These are phyloP conservation scores for Ornithorhynchus anatinus DNA, from an alignment of 2,113 vertebrate genomes.

Conservation along the genomic window DNA sequence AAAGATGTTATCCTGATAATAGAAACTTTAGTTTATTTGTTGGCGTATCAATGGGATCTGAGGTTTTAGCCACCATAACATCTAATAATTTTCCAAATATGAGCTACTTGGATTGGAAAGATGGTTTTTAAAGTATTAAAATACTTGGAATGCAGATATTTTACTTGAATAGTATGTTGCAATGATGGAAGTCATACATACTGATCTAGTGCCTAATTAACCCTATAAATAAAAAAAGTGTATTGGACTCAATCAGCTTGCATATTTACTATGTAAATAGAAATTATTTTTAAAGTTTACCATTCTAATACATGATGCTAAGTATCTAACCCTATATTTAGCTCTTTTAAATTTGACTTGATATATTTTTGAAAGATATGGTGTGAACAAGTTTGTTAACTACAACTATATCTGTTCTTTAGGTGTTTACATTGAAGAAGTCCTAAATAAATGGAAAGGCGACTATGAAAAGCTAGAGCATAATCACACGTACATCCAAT, in stretches of 20 bases:
- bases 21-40: neutral
- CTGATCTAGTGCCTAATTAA: neutral
- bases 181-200: neutral
- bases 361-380: too few relatives aligned
- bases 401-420: conserved; percentile 52
- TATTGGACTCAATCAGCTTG: too few relatives aligned
- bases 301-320: too few relatives aligned
- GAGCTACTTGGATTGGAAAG: neutral
- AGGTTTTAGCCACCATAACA: neutral
- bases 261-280: too few relatives aligned
- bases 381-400: too few relatives aligned
- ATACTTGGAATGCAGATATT: neutral
- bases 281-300: too few relatives aligned
- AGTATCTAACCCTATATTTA: too few relatives aligned
- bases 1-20: neutral
- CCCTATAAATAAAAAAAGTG: too few relatives aligned
- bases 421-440: conserved; percentile 97
- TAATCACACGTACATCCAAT: conserved; percentile 98
- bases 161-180: neutral
- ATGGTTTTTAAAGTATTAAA: neutral
- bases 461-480: conserved; percentile 98
- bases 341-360: too few relatives aligned
- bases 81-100: neutral
- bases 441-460: conserved; percentile 94
- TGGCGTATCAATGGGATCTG: neutral